These are phyloP conservation scores for Lytechinus pictus DNA, from an alignment of 35 echinoderm and acorn worm species.

Conservation along the genomic window DNA sequence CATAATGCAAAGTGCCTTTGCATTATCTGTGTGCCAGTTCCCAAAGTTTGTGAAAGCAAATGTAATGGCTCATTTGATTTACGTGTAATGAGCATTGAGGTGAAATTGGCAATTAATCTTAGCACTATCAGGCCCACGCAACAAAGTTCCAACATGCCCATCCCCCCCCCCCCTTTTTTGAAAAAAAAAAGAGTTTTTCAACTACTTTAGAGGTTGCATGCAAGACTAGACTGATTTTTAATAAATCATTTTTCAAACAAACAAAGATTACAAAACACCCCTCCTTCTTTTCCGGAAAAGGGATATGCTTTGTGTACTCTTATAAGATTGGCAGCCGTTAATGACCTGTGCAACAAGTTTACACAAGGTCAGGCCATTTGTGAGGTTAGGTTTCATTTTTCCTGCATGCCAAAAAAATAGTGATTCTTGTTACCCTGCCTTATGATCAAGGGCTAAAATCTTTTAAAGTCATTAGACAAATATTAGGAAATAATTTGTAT, in stretches of 20 bases:
- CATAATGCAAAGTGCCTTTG: background rate
- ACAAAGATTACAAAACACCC: conserved; percentile 1
- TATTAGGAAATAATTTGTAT: background rate
- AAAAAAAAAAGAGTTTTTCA: background rate
- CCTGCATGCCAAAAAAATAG: background rate
- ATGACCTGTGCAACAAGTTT: conserved; percentile 35
- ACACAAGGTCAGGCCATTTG: conserved; percentile 4
- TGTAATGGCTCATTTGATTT: conserved; percentile 24
- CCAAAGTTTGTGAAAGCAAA: conserved; percentile 31
- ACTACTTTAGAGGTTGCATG: conserved; percentile 18
- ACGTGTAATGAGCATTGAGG: conserved; percentile 43
- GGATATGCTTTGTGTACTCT: conserved; percentile 2
- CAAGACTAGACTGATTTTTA: background rate
- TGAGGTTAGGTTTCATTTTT: background rate
- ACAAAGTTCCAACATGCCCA: background rate
- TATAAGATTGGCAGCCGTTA: conserved; percentile 8
- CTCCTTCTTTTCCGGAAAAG: conserved; percentile 13
- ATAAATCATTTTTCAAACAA: conserved; percentile 14
- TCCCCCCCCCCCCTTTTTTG: background rate
- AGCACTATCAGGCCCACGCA: background rate
- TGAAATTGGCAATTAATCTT: conserved; percentile 42
- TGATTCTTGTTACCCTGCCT: background rate
- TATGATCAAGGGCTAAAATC: background rate
- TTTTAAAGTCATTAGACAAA: background rate
- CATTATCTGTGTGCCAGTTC: conserved; percentile 6